Evolutionary conservation across 2,888 invertebrate species (phyloP).

Genomic region (Formica aserva): DNA sequence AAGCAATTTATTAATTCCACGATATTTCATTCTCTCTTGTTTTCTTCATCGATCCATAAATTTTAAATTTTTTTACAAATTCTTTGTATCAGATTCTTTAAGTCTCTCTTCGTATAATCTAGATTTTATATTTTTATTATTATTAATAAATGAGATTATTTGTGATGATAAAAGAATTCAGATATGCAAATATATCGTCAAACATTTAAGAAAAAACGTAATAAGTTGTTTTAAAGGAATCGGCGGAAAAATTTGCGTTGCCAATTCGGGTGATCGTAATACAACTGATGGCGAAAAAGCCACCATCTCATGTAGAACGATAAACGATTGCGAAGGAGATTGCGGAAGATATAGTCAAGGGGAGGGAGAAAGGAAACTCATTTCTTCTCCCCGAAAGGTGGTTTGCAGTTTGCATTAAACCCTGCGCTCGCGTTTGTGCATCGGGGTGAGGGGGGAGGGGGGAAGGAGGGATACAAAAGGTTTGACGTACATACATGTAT

Average conservation of each 20-base stretch:
- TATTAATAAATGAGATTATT: background rate
- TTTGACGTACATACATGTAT: constrained; percentile 57
- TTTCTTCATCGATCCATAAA: too few species aligned
- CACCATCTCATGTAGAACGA: background rate
- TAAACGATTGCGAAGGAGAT: constrained; percentile 20
- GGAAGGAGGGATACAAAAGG: constrained; percentile 41
- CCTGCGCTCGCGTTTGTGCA: constrained; percentile 26
- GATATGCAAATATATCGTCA: background rate
- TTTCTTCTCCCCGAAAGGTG: constrained; percentile 17
- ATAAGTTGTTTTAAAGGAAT: background rate
- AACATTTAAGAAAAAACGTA: background rate
- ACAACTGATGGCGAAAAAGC: background rate
- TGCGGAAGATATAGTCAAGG: background rate
- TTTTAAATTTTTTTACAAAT: background rate
- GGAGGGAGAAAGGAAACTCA: constrained; percentile 16
- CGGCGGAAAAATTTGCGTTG: background rate
- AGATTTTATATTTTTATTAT: background rate
- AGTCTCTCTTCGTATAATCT: background rate
- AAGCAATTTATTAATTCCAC: too few species aligned
- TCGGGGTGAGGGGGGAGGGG: background rate
- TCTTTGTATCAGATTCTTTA: background rate
- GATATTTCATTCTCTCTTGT: background rate
- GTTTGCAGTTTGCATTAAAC: constrained; percentile 61
- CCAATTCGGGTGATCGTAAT: background rate
- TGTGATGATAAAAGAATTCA: background rate